Base-by-base conservation (phyloP, 2,888 invertebrate genomes). In the Zygothrica quintamaculata region DNA sequence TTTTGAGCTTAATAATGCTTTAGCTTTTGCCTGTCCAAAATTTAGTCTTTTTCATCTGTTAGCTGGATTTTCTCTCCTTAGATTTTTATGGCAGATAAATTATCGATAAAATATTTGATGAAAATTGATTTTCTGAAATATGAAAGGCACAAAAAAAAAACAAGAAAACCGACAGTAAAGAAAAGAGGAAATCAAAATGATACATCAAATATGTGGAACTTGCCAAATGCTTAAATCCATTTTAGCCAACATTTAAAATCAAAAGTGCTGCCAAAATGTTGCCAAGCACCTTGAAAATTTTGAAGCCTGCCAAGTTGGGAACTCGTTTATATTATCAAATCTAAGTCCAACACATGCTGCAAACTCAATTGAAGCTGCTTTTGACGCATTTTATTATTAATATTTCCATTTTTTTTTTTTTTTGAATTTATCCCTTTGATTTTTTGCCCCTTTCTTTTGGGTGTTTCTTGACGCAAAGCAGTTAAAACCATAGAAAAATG, bases 311-410 rank as follows among this genome's bases (percentile, higher is more conserved):
- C 25, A 56, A 57, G 56, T 47, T 47, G 22, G 16, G 18, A 62
- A 50, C 68, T 62, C 40, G 33, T 43, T 39, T 31, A 44, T 39
- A 43, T 52, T 44, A 29, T 53, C 50, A 40, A 39, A 58, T 42
- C 40, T 66, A 67, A 72, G 59, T 31, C 44, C 15, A 55, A 39
- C 29, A 46, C 33, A 57, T 34, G 44, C 33, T 39, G 1, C 18
- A 40, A 56, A 56, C 50, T 62, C 50, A 62, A 69, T 74, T 59
- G 37, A 56, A 39, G 52, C 37, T 31, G 52, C 43, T 58, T 51
- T 69, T 74, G 44, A 51, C 53, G 69, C 65, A 62, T 74, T 66
- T 70, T 52, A 29, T 59, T 65, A 59, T 69, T 51, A 74, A 56
- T 52, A n/a, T n/a, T n/a, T n/a, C n/a, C n/a, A n/a, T n/a, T n/a